phyloP scores from a whole-genome alignment of 2,113 vertebrate genomes.

The Heteronetta atricapilla region DNA sequence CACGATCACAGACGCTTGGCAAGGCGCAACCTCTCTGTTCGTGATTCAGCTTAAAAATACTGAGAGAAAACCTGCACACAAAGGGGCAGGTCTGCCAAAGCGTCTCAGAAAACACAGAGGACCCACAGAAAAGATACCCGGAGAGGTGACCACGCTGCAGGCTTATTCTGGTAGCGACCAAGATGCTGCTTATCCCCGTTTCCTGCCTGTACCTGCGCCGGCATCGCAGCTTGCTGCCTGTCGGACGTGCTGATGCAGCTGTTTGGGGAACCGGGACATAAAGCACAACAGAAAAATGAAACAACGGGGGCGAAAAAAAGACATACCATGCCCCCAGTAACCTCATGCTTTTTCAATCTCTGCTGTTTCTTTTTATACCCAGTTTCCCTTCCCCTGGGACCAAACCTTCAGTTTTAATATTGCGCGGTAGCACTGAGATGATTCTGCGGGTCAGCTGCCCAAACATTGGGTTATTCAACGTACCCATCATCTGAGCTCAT shows the following conservation, averaged over 20 bases:
- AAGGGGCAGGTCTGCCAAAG: neutral
- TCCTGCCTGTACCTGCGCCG: neutral
- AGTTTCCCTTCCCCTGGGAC: neutral
- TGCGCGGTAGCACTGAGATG: neutral
- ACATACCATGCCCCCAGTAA: neutral
- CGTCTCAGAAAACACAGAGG: neutral
- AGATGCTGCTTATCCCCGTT: neutral
- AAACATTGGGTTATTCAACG: neutral
- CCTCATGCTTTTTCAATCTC: neutral
- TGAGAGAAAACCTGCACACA: neutral
- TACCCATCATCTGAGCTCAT: neutral
- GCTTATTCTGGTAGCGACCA: neutral
- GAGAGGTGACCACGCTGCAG: neutral
- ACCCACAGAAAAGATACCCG: neutral
- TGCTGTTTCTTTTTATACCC: neutral
- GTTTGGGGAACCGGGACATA: neutral
- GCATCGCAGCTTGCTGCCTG: neutral
- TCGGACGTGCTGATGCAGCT: neutral
- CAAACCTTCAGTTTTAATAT: neutral
- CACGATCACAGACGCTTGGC: fast-evolving
- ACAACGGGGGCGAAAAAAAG: neutral
- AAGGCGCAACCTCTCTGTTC: neutral
- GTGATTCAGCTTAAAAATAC: neutral
- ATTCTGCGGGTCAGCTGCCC: neutral
- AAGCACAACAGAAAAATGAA: neutral